Base-by-base conservation (phyloP, 1,140 invertebrate genomes). In the Brachionus plicatilis region DNA sequence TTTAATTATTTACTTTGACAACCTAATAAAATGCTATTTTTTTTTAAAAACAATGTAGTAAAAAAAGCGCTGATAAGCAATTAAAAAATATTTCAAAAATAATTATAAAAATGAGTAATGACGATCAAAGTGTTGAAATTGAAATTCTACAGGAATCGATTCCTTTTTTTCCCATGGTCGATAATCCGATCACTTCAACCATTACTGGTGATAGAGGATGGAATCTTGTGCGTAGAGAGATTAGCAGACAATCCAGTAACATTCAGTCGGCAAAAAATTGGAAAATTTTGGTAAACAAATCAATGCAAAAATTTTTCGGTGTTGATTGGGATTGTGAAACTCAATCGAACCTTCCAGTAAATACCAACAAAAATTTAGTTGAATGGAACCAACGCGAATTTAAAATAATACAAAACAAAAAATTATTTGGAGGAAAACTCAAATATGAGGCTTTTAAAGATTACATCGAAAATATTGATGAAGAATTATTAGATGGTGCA, bases 391-490 rank as follows among this genome's bases (percentile, higher is more conserved):
- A 65, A 14, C 41, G 79, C 41, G 33, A 53, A n/a, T 60, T 68
- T 47, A 43, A 47, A 82, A 3, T 82, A 1, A 14, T 82, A 8
- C 9, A 47, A 41, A 60, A 68, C 6, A 82, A 82, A 65, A 11
- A 20, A 41, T 45, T 82, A 6, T 41, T 82, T n/a, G 79, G 79
- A 65, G 79, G 79, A 0, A 60, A 68, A 24, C 12, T 82, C 1
- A 82, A 82, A 68, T 29, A 66, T 20, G 33, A 45, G 6, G 41
- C 50, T 29, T 43, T 82, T 6, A 33, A 68, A 82, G 37, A 65
- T 20, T 68, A 43, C n/a, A 82, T 82, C 12, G 24, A 65, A 27
- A 82, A 82, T 65, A 27, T 65, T 9, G 79, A 82, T 47, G 53
- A 82, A 41, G 12, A 65, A 11, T 50, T 76, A 0, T 9, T 50